Base-by-base conservation (phyloP, 2,888 invertebrate genomes). In the Caenorhabditis sp. region DNA sequence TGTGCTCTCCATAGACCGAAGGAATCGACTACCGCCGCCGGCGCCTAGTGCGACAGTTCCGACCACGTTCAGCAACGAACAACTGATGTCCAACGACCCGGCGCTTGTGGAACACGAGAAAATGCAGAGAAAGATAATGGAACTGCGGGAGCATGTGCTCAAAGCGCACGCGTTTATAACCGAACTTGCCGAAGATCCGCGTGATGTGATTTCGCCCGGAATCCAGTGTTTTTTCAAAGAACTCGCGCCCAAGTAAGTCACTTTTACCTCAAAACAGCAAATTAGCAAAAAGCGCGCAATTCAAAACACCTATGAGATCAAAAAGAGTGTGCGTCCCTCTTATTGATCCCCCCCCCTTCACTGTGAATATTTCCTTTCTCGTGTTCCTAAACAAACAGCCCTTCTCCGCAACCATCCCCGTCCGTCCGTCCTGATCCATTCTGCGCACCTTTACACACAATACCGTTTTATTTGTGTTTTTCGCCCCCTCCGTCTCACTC, bases 31-130 rank as follows among this genome's bases (percentile, higher is more conserved):
- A 7, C 83, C 83, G 5, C 50, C 73, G 5, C 82, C 85, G 2
- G 58, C 80, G 0, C 82, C 80, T 0, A 79, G 80, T 37, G 85
- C 84, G 6, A 87, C 87, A 1, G 83, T 87, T 66, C 84, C 87
- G 61, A 79, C 66, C 0, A 56, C 61, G 11, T 53, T 58, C 17
- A 55, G 56, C 17, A 59, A 71, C 39, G 59, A 56, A 26, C 76
- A 76, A 24, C 13, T 71, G 26, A 61, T 63, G 52, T 50, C 66
- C 2, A 48, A 41, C 2, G 77, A 77, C 59, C 65, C 66, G 26
- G 65, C 77, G 24, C 32, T 56, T 5, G 24, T 72, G 13, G 41
- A 52, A 22, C 56, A 71, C 17, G 77, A 77, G 9, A 72, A 72
- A 24, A 62, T 72, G n/a, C 77, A 72, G 17, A 26, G 66, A 46